Evolutionary conservation across 2,797 vertebrate genomes (phyloP), one percentile per base, ranked within the genome.

Genomic region (Muscicapa comitata): DNA sequence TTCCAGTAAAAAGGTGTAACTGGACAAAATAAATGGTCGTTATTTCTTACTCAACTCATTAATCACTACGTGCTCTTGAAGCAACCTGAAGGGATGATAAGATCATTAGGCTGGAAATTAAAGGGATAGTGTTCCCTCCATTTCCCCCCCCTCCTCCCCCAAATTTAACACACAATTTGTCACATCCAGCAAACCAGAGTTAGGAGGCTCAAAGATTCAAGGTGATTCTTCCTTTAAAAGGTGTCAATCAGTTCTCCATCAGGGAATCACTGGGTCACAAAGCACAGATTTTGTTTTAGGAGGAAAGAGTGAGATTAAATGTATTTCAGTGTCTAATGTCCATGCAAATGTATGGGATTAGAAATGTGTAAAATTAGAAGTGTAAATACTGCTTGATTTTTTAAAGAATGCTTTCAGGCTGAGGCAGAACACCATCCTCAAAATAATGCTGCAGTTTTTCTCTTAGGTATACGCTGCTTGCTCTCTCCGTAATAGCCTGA

Each of bases 311-410:
- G 58, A 28, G 57, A 85, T 38, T 67, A 82, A 80, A 86, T 0
- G 0, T 23, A 33, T 48, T 73, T 63, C 33, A 63, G 21, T 3
- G 7, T 10, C 10, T 62, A 66, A 70, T 6, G 18, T 35, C 51
- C 43, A 51, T 0, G 14, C 19, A 91, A 92, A 57, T 35, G 6
- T 5, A 48, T 16, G 24, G 20, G 24, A 38, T 54, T 59, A 51
- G 14, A 90, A 76, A 94, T 25, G 24, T 35, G 9, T 10, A 66
- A 59, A 76, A 61, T 86, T 68, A 84, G 58, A 78, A 80, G 81
- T 25, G 19, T 35, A 81, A 84, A 66, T 16, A 63, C 0, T 3
- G 28, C 50, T 55, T 59, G 0, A 48, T 48, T 73, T 79, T 63
- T 72, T 62, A 51, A 93, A 78, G 47, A 54, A 40, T 42, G 4